A percentile compares a stretch with the other conserved stretches of the same genome.
Evolutionary conservation across 1,140 invertebrate species (phyloP).

Genomic region (Saccostrea glomerata): DNA sequence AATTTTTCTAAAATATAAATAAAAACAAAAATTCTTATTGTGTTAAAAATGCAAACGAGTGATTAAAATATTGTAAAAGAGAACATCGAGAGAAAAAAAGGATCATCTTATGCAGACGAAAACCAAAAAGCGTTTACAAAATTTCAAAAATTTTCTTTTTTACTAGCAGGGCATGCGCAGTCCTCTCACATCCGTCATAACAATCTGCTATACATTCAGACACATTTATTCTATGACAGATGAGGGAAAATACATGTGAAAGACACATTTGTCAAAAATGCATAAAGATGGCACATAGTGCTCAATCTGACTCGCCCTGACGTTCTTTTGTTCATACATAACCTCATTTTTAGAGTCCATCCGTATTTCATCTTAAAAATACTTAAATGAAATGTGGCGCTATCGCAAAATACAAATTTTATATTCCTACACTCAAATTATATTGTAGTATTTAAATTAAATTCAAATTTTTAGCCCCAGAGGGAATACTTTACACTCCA

Average conservation of each 20-base stretch:
- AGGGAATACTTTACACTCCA: not conserved
- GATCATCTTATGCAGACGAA: not conserved
- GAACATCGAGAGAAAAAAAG: not conserved
- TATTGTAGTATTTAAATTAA: not conserved
- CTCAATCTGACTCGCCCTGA: not conserved
- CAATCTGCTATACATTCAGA: not conserved
- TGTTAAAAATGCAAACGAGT: not conserved
- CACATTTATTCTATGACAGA: constrained; percentile 9
- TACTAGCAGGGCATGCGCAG: not conserved
- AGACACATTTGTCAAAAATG: constrained; percentile 38
- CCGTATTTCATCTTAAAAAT: not conserved
- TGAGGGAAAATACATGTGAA: constrained; percentile 30
- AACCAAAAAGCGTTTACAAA: not conserved
- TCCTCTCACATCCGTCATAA: not conserved
- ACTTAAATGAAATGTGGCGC: not conserved
- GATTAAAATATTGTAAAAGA: not conserved
- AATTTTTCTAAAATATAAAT: not conserved
- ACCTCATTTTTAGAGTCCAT: constrained; percentile 23
- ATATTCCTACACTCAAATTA: not conserved
- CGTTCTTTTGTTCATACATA: not conserved
- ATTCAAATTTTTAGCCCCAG: not conserved
- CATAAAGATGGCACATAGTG: constrained; percentile 11
- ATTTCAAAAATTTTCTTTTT: not conserved
- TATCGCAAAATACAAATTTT: not conserved
- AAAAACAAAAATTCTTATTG: not conserved